These are phyloP conservation scores for Platyscapa corneri DNA, from an alignment of 1,140 invertebrate species.

Conservation along the genomic window DNA sequence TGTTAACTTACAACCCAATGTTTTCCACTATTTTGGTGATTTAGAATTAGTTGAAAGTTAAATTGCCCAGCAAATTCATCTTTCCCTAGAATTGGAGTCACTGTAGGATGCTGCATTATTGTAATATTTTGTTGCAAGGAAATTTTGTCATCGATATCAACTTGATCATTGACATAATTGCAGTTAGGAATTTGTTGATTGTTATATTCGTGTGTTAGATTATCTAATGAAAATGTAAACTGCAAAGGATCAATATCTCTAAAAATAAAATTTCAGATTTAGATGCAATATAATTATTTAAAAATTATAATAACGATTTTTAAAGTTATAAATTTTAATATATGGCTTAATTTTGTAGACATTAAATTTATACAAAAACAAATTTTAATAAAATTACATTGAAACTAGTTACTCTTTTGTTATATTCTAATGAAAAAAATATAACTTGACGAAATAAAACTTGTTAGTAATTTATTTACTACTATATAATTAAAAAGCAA, in stretches of 20 bases:
- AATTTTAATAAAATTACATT: too few relatives aligned
- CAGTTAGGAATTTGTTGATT: not conserved
- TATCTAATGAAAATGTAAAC: constrained; percentile 32
- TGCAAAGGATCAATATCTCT: constrained; percentile 37
- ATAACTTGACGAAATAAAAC: too few relatives aligned
- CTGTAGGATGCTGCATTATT: constrained; percentile 29
- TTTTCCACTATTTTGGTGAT: constrained; percentile 58
- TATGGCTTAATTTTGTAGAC: too few relatives aligned
- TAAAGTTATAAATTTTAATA: too few relatives aligned
- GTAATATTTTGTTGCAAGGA: constrained; percentile 36
- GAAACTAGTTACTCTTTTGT: too few relatives aligned
- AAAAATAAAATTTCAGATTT: constrained; percentile 9
- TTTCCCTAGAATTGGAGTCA: constrained; percentile 54
- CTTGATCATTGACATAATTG: constrained; percentile 11
- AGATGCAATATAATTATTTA: too few relatives aligned
- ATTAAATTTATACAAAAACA: too few relatives aligned
- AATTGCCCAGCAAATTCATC: constrained; percentile 64
- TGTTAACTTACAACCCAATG: constrained; percentile 65
- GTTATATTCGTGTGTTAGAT: constrained; percentile 25
- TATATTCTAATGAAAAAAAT: too few relatives aligned
- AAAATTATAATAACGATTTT: too few relatives aligned
- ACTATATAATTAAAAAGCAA: too few relatives aligned
- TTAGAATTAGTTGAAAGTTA: constrained; percentile 64
- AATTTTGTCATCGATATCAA: not conserved
- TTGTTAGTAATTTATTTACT: too few relatives aligned